Percentiles rank a stretch among this genome's conserved stretches.
Conservation (phyloP, 1,140 invertebrate genomes). For the Bombus affinis region DNA sequence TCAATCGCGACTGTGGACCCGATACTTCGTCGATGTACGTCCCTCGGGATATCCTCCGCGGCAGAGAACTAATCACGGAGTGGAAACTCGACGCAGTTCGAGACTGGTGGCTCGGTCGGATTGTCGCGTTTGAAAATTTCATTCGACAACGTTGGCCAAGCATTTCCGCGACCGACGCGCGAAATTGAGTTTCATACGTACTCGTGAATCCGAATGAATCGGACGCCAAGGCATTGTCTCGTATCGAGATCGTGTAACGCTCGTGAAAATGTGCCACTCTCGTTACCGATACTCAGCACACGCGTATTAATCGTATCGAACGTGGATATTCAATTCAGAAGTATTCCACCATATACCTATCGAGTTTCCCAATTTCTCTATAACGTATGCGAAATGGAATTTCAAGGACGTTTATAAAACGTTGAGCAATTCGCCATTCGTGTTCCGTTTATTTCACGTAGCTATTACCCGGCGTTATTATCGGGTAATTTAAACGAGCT, state of each 20-base stretch:
- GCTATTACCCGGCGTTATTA: neutral
- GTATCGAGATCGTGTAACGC: too few relatives aligned
- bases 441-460: neutral
- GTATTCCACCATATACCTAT: too few relatives aligned
- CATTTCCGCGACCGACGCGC: neutral
- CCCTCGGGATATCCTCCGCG: slow-evolving; percentile 10
- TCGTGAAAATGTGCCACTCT: too few relatives aligned
- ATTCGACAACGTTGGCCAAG: slow-evolving; percentile 3
- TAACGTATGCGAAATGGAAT: neutral
- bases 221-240: neutral
- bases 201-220: slow-evolving; percentile 10
- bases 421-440: neutral
- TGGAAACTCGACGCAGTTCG: neutral
- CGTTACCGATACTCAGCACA: too few relatives aligned
- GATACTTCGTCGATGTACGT: slow-evolving; percentile 20
- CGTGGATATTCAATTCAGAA: too few relatives aligned
- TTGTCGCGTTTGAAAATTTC: slow-evolving; percentile 20
- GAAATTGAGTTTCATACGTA: slow-evolving; percentile 19
- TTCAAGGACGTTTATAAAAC: neutral
- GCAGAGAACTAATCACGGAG: slow-evolving; percentile 41
- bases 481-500: neutral
- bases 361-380: too few relatives aligned
- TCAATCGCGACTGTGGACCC: slow-evolving; percentile 12
- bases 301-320: too few relatives aligned
- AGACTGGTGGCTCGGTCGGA: neutral